Percentiles rank a stretch among this genome's conserved stretches.
Conservation (phyloP, 2,888 invertebrate species). For the Euzophera pinguis region DNA sequence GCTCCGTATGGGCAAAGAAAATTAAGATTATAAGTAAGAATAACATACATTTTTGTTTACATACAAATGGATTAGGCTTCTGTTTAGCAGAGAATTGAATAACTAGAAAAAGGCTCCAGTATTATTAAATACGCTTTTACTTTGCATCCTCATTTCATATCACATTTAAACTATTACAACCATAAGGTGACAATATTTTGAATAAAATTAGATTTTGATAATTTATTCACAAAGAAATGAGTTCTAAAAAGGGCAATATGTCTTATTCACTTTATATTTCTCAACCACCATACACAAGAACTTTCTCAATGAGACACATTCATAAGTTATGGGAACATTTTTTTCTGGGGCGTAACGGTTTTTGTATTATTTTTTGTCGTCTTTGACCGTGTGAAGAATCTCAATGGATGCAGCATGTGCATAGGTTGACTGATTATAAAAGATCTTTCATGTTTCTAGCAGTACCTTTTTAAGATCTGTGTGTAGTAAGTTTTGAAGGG, state of each 20-base stretch:
- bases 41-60: too few species aligned
- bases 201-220: too few species aligned
- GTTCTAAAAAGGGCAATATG: background rate
- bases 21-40: too few species aligned
- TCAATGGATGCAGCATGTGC: constrained; percentile 73
- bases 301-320: constrained; percentile 72
- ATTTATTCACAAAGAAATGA: background rate
- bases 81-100: too few species aligned
- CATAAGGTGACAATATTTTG: too few species aligned
- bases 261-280: background rate
- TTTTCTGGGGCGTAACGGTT: constrained; percentile 75
- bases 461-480: constrained; percentile 21
- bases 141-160: too few species aligned
- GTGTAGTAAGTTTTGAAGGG: constrained; percentile 23
- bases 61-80: too few species aligned
- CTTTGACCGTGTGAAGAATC: constrained; percentile 74
- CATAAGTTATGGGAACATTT: constrained; percentile 72
- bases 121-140: too few species aligned
- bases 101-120: too few species aligned
- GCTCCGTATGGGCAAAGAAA: too few species aligned
- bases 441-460: constrained; percentile 39
- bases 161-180: too few species aligned
- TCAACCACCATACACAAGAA: constrained; percentile 30
- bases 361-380: constrained; percentile 77
- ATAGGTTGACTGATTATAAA: constrained; percentile 40